A percentile compares a stretch with the other conserved stretches of the same genome.
Conservation (phyloP, 2,113 vertebrate species). For the Ammodytes dubius region DNA sequence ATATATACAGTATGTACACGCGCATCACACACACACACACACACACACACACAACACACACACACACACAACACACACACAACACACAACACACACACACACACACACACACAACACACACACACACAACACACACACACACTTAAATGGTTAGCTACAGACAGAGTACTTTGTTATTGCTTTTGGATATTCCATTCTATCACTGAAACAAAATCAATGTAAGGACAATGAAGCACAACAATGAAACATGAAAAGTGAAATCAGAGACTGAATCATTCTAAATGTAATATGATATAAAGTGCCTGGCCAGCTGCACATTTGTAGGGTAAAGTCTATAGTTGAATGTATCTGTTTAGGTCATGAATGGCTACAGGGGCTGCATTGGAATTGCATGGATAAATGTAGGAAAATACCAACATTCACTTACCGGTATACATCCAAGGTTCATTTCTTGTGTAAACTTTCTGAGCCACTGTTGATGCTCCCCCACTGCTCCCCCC, state of each 20-base stretch:
- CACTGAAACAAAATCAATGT: neutral
- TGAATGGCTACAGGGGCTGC: neutral
- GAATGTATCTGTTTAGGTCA: neutral
- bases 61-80: neutral
- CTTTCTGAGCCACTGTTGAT: no score
- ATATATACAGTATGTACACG: neutral
- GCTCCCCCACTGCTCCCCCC: neutral
- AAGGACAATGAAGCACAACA: neutral
- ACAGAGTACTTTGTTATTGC: neutral
- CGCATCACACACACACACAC: neutral
- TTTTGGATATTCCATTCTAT: neutral
- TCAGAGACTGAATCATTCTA: neutral
- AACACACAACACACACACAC: neutral
- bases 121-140: neutral
- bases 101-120: neutral
- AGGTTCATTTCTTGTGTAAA: no score
- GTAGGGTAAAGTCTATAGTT: neutral
- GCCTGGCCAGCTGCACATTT: neutral
- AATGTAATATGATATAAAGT: neutral
- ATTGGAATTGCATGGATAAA: neutral
- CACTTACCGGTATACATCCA: neutral
- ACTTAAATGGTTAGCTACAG: neutral
- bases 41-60: neutral
- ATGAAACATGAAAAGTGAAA: neutral
- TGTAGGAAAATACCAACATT: neutral